These are phyloP conservation scores for Samia ricini DNA, from an alignment of 1,140 invertebrate genomes.

Conservation along the genomic window DNA sequence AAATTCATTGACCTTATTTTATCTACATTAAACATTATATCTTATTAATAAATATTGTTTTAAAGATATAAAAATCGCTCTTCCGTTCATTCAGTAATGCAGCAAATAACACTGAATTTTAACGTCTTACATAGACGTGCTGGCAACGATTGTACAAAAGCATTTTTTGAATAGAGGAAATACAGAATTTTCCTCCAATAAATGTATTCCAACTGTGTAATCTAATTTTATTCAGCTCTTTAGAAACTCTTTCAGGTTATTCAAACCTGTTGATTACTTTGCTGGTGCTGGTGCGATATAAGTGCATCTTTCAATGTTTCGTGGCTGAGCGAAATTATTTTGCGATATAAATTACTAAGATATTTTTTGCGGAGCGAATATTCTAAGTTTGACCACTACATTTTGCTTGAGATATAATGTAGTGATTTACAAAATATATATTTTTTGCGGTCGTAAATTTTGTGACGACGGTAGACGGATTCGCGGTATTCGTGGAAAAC, in stretches of 20 bases:
- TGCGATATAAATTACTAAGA: neutral
- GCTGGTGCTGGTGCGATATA: neutral
- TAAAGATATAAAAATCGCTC: no score
- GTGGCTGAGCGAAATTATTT: neutral
- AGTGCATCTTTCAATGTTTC: neutral
- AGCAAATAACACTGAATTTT: no score
- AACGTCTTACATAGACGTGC: no score
- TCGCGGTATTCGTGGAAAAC: slow-evolving; percentile 2
- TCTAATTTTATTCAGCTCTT: neutral
- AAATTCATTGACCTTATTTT: no score
- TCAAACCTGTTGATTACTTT: neutral
- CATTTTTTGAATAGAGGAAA: no score
- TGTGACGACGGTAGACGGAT: slow-evolving; percentile 2
- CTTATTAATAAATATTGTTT: no score
- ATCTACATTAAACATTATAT: no score
- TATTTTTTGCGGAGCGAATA: neutral
- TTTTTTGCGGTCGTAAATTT: neutral
- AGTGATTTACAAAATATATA: neutral
- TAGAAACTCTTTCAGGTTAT: neutral
- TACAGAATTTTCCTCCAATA: no score
- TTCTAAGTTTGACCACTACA: neutral
- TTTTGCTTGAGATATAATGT: neutral
- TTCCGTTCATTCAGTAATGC: no score
- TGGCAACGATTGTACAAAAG: no score
- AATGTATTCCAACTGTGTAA: neutral